Conservation (phyloP, 2,113 vertebrate species). For the Takifugu flavidus region DNA sequence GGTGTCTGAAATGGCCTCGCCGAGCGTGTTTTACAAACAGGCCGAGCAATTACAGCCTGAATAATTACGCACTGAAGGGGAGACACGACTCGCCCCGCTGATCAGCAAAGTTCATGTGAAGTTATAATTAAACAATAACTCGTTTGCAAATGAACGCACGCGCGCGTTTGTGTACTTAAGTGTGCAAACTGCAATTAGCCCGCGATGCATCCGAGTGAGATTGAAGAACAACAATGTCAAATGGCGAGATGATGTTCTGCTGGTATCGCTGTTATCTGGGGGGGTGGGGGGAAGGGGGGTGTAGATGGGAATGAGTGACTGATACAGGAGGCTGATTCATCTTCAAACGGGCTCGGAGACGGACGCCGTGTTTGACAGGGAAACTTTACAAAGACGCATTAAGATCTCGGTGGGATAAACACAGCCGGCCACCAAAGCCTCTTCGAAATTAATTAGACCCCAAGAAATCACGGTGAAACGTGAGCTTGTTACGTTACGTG, state of each 20-base stretch:
- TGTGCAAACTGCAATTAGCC: slow-evolving; percentile 72
- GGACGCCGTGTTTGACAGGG: slow-evolving; percentile 43
- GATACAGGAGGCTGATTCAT: slow-evolving; percentile 39
- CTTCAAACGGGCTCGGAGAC: slow-evolving; percentile 18
- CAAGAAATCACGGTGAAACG: slow-evolving; percentile 27
- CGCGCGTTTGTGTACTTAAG: slow-evolving; percentile 71
- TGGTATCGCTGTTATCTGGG: slow-evolving; percentile 45
- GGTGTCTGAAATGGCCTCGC: slow-evolving; percentile 21
- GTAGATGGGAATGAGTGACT: slow-evolving; percentile 31
- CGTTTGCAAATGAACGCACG: slow-evolving; percentile 74
- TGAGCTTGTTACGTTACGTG: slow-evolving; percentile 7
- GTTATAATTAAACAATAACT: slow-evolving; percentile 79
- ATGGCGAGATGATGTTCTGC: slow-evolving; percentile 55
- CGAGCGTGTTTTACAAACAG: slow-evolving; percentile 57
- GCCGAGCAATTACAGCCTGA: slow-evolving; percentile 68
- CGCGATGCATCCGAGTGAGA: slow-evolving; percentile 67
- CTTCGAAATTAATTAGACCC: slow-evolving; percentile 20
- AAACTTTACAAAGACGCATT: slow-evolving; percentile 21
- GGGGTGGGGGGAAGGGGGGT: slow-evolving; percentile 1
- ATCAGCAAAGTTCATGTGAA: slow-evolving; percentile 74
- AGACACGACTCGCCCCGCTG: slow-evolving; percentile 68
- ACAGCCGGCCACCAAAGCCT: slow-evolving; percentile 24
- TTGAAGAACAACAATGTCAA: slow-evolving; percentile 73
- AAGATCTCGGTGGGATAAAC: slow-evolving; percentile 14
- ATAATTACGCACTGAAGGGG: slow-evolving; percentile 70